These are phyloP conservation scores for Rattus norvegicus DNA, from an alignment of 2,113 vertebrate genomes.

Conservation along the genomic window GRCr8 NC_086020.1:191266001-191266500, in stretches of 20 bases:
- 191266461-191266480: not conserved
- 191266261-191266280: not conserved
- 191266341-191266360: not conserved
- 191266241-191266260: not conserved
- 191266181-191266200: not conserved
- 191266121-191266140: not conserved
- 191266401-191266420: constrained; percentile 22
- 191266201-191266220: not conserved
- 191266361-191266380: not conserved
- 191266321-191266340: not conserved
- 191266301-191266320: not conserved
- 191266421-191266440: not conserved
- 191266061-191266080: not conserved
- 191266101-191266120: not conserved
- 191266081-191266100: not conserved
- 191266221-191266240: not conserved
- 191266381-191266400: not conserved
- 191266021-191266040: not conserved
- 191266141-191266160: not conserved
- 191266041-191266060: not conserved
- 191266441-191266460: not conserved
- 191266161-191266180: constrained; percentile 33
- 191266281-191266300: no score
- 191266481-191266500: not conserved
- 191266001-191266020: not conserved